Evolutionary conservation across 2,888 invertebrate species (phyloP).

Genomic region (Zaprionus lineosus): DNA sequence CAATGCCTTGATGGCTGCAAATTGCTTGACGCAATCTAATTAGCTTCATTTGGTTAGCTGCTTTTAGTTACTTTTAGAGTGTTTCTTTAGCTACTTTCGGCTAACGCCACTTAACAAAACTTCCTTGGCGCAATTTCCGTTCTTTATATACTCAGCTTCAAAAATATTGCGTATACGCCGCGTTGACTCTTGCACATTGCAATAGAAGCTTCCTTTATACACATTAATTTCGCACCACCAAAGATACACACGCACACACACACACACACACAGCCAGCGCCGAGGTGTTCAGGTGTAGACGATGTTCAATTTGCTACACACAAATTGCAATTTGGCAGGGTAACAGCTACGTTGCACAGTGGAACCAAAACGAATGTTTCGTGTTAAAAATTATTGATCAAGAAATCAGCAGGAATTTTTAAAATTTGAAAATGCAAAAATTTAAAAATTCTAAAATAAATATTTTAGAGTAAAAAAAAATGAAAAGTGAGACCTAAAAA

Average conservation of each 20-base stretch:
- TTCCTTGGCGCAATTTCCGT: too few relatives aligned
- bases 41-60: conserved; percentile 62
- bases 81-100: conserved; percentile 18
- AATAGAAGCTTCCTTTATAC: conserved; percentile 16
- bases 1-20: conserved; percentile 49
- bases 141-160: too few relatives aligned
- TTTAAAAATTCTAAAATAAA: too few relatives aligned
- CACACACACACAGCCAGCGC: background rate
- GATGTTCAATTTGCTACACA: conserved; percentile 37
- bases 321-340: conserved; percentile 49
- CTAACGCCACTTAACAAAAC: background rate
- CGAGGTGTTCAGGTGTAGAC: conserved; percentile 10
- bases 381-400: too few relatives aligned
- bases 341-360: conserved; percentile 7
- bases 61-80: conserved; percentile 63
- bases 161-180: conserved; percentile 10
- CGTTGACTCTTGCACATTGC: background rate
- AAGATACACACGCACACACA: background rate
- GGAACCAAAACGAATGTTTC: background rate
- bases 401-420: too few relatives aligned
- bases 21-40: conserved; percentile 69
- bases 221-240: conserved; percentile 21
- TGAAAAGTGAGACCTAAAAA: too few relatives aligned
- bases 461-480: too few relatives aligned
- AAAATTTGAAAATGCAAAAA: too few relatives aligned